Percentiles rank a stretch among this genome's conserved stretches.
Conservation (phyloP, 1,140 invertebrate species). For the Drosophila subpulchrella region DNA sequence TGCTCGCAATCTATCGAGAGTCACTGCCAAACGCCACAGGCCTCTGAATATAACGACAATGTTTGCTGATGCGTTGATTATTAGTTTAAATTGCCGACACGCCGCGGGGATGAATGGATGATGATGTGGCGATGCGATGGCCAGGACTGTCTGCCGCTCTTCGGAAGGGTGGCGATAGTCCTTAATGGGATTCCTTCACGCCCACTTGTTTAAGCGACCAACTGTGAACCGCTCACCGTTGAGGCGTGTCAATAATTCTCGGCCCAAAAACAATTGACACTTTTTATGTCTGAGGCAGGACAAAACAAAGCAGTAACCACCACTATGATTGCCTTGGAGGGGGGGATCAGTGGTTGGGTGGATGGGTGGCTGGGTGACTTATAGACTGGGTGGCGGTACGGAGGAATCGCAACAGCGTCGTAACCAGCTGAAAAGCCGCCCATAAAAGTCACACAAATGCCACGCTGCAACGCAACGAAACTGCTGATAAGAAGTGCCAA, state of each 20-base stretch:
- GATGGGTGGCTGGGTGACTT: conserved; percentile 2
- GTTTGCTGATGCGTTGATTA: conserved; percentile 84
- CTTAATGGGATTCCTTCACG: conserved; percentile 82
- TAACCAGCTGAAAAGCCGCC: conserved; percentile 79
- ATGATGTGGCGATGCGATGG: conserved; percentile 5
- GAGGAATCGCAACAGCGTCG: conserved; percentile 67
- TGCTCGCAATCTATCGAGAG: conserved; percentile 62
- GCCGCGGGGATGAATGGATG: conserved; percentile 43
- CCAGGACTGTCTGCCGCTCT: conserved; percentile 26
- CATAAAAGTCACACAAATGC: conserved; percentile 80
- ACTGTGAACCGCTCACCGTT: conserved; percentile 69
- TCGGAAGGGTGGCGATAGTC: conserved; percentile 33
- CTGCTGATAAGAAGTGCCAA: conserved; percentile 72
- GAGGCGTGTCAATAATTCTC: conserved; percentile 63
- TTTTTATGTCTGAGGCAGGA: conserved; percentile 37
- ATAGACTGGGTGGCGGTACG: conserved; percentile 6
- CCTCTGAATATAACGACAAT: conserved; percentile 79
- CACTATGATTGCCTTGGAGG: conserved; percentile 5
- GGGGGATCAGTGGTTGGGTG: background rate
- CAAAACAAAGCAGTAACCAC: conserved; percentile 63
- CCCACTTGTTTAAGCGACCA: conserved; percentile 81
- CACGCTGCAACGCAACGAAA: conserved; percentile 76
- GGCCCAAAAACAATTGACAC: conserved; percentile 66
- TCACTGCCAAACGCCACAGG: conserved; percentile 58
- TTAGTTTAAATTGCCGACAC: conserved; percentile 82